A percentile compares a stretch with the other conserved stretches of the same genome.
phyloP scores from a whole-genome alignment of 2,797 vertebrate species.

The Channa striata region DNA sequence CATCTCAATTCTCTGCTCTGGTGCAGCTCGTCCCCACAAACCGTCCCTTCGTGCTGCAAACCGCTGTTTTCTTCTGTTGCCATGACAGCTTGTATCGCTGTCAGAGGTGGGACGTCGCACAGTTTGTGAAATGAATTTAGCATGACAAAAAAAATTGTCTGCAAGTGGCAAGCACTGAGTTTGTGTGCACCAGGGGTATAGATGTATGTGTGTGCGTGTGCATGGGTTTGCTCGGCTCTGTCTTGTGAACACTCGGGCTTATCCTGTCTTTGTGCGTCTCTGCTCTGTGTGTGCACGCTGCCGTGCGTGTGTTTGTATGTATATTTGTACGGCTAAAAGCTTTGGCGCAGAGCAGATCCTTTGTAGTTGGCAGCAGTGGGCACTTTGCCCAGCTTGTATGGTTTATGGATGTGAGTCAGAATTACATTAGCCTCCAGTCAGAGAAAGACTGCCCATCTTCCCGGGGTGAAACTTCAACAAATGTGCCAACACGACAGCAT shows the following conservation, averaged over 20 bases:
- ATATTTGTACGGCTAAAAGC: constrained; percentile 62
- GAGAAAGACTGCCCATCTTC: constrained; percentile 57
- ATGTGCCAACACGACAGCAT: constrained; percentile 52
- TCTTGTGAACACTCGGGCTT: constrained; percentile 19
- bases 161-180: background rate
- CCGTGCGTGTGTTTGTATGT: constrained; percentile 27
- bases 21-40: constrained; percentile 59
- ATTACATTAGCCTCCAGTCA: constrained; percentile 62
- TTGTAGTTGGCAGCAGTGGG: constrained; percentile 65
- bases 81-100: constrained; percentile 66
- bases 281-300: constrained; percentile 10
- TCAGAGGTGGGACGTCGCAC: constrained; percentile 19
- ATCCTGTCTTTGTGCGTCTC: constrained; percentile 32
- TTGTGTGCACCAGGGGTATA: background rate
- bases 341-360: constrained; percentile 63
- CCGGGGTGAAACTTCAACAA: constrained; percentile 62
- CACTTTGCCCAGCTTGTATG: constrained; percentile 63
- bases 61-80: constrained; percentile 69
- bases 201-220: background rate
- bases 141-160: constrained; percentile 50
- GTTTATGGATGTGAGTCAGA: constrained; percentile 67
- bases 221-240: constrained; percentile 17
- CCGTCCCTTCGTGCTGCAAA: constrained; percentile 34
- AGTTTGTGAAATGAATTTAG: constrained; percentile 58
- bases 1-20: constrained; percentile 62